Evolutionary conservation across 2,888 invertebrate species (phyloP), one percentile per base, ranked within the genome.

Genomic region (Coleophora flavipennella): DNA sequence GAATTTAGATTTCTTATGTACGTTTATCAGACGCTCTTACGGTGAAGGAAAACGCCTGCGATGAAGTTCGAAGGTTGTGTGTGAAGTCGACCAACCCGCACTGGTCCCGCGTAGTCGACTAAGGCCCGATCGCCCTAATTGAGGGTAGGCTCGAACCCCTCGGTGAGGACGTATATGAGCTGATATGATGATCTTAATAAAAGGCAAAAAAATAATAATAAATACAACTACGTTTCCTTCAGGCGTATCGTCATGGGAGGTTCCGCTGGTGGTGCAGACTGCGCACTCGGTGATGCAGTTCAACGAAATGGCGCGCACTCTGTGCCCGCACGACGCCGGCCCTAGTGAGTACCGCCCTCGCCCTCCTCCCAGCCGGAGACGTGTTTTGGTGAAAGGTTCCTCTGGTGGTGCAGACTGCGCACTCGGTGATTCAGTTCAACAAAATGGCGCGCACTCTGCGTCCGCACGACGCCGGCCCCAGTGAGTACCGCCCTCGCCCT

Each of bases 371-470:
- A n/a, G n/a, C n/a, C n/a, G n/a, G n/a, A 83, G 90, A 90, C 33
- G 88, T 93, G 13, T 67, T 91, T 1, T 92, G 93, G 0, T 94
- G 94, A 93, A 89, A 92, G 65, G 77, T 94, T 11, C 94, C 94
- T 0, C 67, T 91, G 9, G 62, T 86, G 27, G 81, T 91, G 2
- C 80, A 71, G 27, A 70, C 76, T 0, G 57, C 79, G 8, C 74
- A 87, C 1, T 76, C 70, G 1, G 59, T 62, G 2, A 53, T 77
- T 1, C 61, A 74, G 33, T 87, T 86, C 52, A 60, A 66, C 7
- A 68, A 78, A 32, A 86, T 86, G 53, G 86, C 87, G 38, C 76
- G 90, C 33, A 91, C 90, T 0, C 63, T 92, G 20, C 89, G 91
- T 61, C 86, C 90, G n/a, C 80, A 86, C 32, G 85, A 85, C 48